Conservation (phyloP, 2,888 invertebrate genomes). For the Drosophila austrosaltans region DNA sequence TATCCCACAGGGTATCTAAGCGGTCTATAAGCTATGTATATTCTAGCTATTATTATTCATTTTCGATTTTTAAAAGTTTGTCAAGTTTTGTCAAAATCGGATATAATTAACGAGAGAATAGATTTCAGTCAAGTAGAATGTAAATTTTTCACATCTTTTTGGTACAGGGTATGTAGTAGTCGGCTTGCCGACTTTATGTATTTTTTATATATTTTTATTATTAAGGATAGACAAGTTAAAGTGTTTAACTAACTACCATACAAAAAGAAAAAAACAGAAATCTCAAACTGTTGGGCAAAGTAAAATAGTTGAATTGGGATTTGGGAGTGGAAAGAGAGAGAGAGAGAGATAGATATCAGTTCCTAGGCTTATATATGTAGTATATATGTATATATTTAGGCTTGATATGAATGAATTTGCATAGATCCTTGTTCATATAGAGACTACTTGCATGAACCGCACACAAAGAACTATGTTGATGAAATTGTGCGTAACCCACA, state of each 20-base stretch:
- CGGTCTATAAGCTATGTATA: too few species aligned
- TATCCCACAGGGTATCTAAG: too few species aligned
- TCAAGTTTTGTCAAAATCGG: too few species aligned
- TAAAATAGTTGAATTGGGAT: background rate
- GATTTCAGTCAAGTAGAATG: too few species aligned
- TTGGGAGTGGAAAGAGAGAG: background rate
- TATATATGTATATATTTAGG: background rate
- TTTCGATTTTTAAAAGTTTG: too few species aligned
- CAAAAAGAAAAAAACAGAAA: background rate
- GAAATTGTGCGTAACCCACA: conserved; percentile 4
- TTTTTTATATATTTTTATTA: background rate
- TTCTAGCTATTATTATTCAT: too few species aligned
- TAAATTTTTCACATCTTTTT: too few species aligned
- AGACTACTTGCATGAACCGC: background rate
- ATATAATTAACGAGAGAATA: too few species aligned
- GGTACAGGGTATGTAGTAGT: background rate
- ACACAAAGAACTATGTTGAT: background rate
- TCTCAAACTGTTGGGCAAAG: background rate
- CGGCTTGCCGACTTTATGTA: background rate
- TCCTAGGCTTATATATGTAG: conserved; percentile 2
- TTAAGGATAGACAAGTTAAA: conserved; percentile 1
- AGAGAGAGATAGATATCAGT: background rate
- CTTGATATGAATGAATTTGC: background rate
- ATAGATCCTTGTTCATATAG: background rate
- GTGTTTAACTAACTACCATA: conserved; percentile 6